Conservation (phyloP, 2,888 invertebrate species). For the Autographa pulchrina region DNA sequence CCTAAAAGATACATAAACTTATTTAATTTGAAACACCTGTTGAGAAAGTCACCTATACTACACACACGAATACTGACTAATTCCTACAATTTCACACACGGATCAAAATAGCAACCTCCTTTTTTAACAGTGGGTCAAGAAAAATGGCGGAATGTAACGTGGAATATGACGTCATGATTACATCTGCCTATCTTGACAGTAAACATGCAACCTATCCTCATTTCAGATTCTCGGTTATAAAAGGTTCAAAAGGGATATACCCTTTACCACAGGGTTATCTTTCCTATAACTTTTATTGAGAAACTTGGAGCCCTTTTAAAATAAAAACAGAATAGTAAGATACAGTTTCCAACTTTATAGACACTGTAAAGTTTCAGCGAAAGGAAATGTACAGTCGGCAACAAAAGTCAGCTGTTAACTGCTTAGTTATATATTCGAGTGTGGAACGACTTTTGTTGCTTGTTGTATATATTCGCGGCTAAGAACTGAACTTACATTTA, state of each 20-base stretch:
- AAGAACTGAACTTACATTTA: not conserved
- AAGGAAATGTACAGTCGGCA: constrained; percentile 10
- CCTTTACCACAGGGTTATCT: not conserved
- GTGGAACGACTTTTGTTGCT: constrained; percentile 9
- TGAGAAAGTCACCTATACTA: no score
- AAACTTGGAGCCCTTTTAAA: constrained; percentile 30
- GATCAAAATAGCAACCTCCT: no score
- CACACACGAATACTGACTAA: no score
- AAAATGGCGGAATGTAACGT: not conserved
- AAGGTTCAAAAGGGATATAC: not conserved
- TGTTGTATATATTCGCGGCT: not conserved
- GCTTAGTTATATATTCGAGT: not conserved
- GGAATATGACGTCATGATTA: not conserved
- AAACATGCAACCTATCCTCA: not conserved
- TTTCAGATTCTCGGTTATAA: not conserved
- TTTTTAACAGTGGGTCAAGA: not conserved
- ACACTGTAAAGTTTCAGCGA: constrained; percentile 42
- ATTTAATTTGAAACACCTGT: no score
- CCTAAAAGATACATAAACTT: no score
- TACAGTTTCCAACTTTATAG: constrained; percentile 38
- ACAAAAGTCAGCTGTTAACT: constrained; percentile 1
- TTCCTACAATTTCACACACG: no score
- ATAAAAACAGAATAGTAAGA: constrained; percentile 32
- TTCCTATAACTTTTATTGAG: constrained; percentile 19
- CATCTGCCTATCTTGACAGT: not conserved